These are phyloP conservation scores for Siphlonurus alternatus DNA, from an alignment of 2,888 invertebrate genomes.

Conservation along the genomic window DNA sequence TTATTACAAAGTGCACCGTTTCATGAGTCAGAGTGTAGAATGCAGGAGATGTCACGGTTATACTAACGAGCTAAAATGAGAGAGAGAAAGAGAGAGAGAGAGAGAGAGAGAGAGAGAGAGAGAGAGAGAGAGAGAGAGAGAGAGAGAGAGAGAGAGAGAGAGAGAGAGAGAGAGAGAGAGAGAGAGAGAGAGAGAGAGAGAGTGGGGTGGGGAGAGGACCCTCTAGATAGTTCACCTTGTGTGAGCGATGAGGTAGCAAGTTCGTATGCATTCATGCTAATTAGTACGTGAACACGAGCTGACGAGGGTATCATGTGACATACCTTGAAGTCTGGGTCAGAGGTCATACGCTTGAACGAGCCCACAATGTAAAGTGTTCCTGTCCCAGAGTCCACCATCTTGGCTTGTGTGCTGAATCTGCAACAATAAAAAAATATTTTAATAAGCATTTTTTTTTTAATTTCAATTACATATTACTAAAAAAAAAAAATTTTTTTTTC, in stretches of 20 bases:
- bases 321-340: conserved; percentile 62
- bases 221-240: background rate
- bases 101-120: background rate
- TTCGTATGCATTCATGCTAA: too few relatives aligned
- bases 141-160: too few relatives aligned
- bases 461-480: background rate
- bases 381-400: conserved; percentile 60
- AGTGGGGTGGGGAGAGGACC: background rate
- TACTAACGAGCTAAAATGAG: too few relatives aligned
- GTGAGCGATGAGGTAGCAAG: too few relatives aligned
- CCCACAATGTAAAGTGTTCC: conserved; percentile 69
- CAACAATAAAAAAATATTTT: conserved; percentile 22
- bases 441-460: background rate
- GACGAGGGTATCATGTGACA: conserved; percentile 6
- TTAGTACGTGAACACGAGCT: background rate
- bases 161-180: too few relatives aligned
- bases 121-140: background rate
- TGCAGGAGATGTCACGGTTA: too few relatives aligned
- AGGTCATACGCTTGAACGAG: conserved; percentile 50
- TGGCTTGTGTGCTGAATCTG: conserved; percentile 58
- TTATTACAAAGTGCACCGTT: too few relatives aligned
- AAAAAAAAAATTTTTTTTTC: too few relatives aligned
- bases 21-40: too few relatives aligned
- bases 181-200: too few relatives aligned
- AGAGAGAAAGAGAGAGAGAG: background rate